Evolutionary conservation across 2,888 invertebrate species (phyloP).

Genomic region (Amblyteles armatorius): DNA sequence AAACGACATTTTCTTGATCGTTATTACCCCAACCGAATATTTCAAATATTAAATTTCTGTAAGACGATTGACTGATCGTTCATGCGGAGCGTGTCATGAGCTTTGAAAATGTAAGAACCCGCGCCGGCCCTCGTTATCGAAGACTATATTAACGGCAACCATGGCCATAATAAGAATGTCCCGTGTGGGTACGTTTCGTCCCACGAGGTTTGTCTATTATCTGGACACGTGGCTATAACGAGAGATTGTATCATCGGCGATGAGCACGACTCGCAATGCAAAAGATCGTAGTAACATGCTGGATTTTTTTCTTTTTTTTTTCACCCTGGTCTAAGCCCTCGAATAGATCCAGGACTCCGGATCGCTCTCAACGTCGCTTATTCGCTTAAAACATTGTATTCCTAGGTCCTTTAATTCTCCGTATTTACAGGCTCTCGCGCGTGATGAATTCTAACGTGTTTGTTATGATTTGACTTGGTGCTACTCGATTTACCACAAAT

Average conservation of each 20-base stretch:
- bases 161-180: background rate
- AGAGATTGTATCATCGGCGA: background rate
- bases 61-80: constrained; percentile 13
- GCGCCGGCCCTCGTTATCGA: background rate
- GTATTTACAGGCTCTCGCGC: constrained; percentile 94
- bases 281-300: background rate
- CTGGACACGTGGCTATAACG: background rate
- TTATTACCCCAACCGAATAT: background rate
- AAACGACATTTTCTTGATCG: constrained; percentile 24
- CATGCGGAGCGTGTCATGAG: constrained; percentile 20
- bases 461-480: constrained; percentile 96
- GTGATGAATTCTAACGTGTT: constrained; percentile 95
- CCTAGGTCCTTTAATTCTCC: constrained; percentile 87
- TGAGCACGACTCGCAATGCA: background rate
- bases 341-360: constrained; percentile 22
- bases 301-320: background rate
- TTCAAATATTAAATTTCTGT: constrained; percentile 3
- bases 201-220: constrained; percentile 12
- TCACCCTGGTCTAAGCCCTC: background rate
- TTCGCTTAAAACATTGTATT: background rate
- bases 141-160: background rate
- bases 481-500: constrained; percentile 96
- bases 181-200: background rate
- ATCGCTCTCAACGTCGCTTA: background rate
- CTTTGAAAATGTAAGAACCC: constrained; percentile 6